A percentile compares a stretch with the other conserved stretches of the same genome.
Evolutionary conservation across 1,140 invertebrate species (phyloP).

Genomic region (Drosophila truncata): DNA sequence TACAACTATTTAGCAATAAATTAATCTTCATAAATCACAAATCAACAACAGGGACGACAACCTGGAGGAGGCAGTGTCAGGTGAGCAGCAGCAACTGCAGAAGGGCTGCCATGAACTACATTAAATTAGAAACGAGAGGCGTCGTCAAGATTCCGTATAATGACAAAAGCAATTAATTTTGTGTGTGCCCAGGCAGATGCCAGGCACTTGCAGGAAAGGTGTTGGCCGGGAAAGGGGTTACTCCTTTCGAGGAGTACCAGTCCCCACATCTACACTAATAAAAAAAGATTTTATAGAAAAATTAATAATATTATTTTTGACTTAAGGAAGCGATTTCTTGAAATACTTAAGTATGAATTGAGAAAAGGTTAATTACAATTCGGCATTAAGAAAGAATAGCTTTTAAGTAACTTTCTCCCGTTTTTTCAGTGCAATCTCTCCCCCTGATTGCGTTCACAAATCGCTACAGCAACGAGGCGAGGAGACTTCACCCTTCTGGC

Average conservation of each 20-base stretch:
- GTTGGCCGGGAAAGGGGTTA: constrained; percentile 39
- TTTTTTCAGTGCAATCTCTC: neutral
- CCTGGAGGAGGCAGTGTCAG: constrained; percentile 15
- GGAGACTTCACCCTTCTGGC: neutral
- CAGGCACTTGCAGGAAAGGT: constrained; percentile 57
- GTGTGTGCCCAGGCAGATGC: constrained; percentile 71
- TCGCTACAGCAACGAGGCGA: constrained; percentile 60
- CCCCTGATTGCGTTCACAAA: constrained; percentile 80
- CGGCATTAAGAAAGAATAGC: too few relatives aligned
- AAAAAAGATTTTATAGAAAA: neutral
- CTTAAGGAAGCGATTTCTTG: neutral
- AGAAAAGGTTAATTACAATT: too few relatives aligned
- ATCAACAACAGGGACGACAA: constrained; percentile 72
- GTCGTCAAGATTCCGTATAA: constrained; percentile 85
- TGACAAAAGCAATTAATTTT: constrained; percentile 85
- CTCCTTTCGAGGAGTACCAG: constrained; percentile 1
- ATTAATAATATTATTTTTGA: neutral
- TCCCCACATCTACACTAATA: neutral
- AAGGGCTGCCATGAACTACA: constrained; percentile 67
- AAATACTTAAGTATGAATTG: neutral
- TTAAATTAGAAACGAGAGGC: constrained; percentile 82
- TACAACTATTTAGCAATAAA: constrained; percentile 83
- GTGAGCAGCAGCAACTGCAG: constrained; percentile 3
- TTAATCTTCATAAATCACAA: constrained; percentile 85
- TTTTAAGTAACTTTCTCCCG: neutral